Percentiles rank a stretch among this genome's conserved stretches.
phyloP scores from a whole-genome alignment of 2,888 invertebrate genomes.

The Noctuana brunneofusca region DNA sequence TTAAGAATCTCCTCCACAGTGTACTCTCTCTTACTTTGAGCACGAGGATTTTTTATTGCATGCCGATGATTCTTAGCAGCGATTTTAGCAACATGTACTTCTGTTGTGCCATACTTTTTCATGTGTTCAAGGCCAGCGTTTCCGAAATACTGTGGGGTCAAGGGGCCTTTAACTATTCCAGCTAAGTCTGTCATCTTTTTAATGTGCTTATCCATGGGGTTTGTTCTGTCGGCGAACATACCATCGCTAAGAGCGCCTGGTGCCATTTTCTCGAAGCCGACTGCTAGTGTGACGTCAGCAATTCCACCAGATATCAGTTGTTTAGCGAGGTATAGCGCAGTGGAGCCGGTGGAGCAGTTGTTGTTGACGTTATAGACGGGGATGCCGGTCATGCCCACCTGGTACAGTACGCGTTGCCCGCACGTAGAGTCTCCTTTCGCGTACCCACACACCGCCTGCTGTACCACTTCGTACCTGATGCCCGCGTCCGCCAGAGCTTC shows the following conservation, averaged over 20 bases:
- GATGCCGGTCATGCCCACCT: slow-evolving; percentile 97
- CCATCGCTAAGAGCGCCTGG: slow-evolving; percentile 91
- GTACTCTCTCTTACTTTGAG: slow-evolving; percentile 97
- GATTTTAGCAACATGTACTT: slow-evolving; percentile 97
- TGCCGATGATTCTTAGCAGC: slow-evolving; percentile 99
- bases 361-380: slow-evolving; percentile 99
- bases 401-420: slow-evolving; percentile 97
- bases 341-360: slow-evolving; percentile 98
- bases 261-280: slow-evolving; percentile 99
- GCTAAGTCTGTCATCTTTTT: slow-evolving; percentile 93
- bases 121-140: slow-evolving; percentile 98
- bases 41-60: slow-evolving; percentile 97
- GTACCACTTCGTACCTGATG: slow-evolving; percentile 88
- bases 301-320: slow-evolving; percentile 95
- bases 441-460: slow-evolving; percentile 96
- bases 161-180: slow-evolving; percentile 84
- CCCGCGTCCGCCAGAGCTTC: slow-evolving; percentile 94
- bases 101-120: slow-evolving; percentile 96
- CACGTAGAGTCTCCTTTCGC: slow-evolving; percentile 97
- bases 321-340: slow-evolving; percentile 94
- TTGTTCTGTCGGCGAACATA: slow-evolving; percentile 91
- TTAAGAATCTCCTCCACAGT: slow-evolving; percentile 94
- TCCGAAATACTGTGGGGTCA: slow-evolving; percentile 97
- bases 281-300: slow-evolving; percentile 93
- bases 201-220: slow-evolving; percentile 95